These are phyloP conservation scores for Pachymerium ferrugineum DNA, from an alignment of 2,888 invertebrate genomes.

Conservation along the genomic window DNA sequence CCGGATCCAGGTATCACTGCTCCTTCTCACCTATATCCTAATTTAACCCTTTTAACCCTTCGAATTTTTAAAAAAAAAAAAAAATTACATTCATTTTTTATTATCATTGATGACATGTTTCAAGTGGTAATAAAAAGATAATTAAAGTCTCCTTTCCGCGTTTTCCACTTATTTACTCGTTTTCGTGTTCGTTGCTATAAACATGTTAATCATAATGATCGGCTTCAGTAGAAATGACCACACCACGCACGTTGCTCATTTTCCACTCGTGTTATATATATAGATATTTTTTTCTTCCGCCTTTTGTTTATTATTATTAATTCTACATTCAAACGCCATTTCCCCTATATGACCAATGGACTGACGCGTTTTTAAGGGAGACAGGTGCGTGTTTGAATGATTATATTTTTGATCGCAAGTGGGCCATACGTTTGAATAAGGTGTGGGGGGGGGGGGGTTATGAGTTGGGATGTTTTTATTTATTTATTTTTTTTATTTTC, in stretches of 20 bases:
- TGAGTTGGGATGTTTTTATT: too few species aligned
- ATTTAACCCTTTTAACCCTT: neutral
- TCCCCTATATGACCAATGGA: neutral
- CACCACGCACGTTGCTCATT: slow-evolving; percentile 23
- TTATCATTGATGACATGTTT: neutral
- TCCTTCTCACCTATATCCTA: slow-evolving; percentile 10
- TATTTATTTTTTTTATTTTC: too few species aligned
- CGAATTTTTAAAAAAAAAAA: neutral
- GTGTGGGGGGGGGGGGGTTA: neutral
- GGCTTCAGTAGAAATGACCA: slow-evolving; percentile 11
- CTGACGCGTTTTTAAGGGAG: neutral
- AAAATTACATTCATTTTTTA: neutral
- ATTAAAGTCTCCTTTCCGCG: slow-evolving; percentile 14
- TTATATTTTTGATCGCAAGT: slow-evolving; percentile 19
- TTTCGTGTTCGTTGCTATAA: slow-evolving; percentile 16
- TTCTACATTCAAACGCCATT: neutral
- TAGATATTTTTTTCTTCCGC: too few species aligned
- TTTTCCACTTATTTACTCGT: slow-evolving; percentile 14
- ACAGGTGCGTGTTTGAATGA: slow-evolving; percentile 15
- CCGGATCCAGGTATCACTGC: slow-evolving; percentile 23
- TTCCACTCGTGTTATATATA: slow-evolving; percentile 27
- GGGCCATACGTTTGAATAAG: neutral
- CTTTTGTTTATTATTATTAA: slow-evolving; percentile 16
- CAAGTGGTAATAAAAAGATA: slow-evolving; percentile 3
- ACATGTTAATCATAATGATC: slow-evolving; percentile 20